Percentiles rank a stretch among this genome's conserved stretches.
These are phyloP conservation scores for Craterocephalus amniculus DNA, from an alignment of 2,797 vertebrate genomes.

Conservation along the genomic window DNA sequence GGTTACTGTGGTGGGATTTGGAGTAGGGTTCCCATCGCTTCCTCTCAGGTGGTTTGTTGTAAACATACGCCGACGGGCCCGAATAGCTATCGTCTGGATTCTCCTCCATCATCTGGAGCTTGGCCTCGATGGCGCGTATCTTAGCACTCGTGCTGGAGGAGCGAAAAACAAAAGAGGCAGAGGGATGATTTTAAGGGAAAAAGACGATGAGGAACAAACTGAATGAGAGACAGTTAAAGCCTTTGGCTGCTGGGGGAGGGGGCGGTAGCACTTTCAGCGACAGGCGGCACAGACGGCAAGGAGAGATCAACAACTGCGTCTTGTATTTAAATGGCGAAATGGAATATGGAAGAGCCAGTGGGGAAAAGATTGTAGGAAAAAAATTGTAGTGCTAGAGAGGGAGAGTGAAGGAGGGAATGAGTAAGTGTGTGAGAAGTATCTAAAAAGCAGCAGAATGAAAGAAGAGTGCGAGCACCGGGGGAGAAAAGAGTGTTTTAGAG, in stretches of 20 bases:
- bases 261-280: conserved; percentile 27
- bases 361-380: conserved; percentile 14
- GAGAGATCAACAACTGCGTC: conserved; percentile 21
- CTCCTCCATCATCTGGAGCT: conserved; percentile 99
- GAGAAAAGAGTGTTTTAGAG: conserved; percentile 25
- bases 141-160: conserved; percentile 90
- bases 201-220: conserved; percentile 2
- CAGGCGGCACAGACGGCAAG: conserved; percentile 10
- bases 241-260: conserved; percentile 20
- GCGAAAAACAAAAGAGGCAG: not conserved
- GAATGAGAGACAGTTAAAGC: conserved; percentile 41
- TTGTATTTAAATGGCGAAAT: conserved; percentile 37
- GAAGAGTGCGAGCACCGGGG: conserved; percentile 15
- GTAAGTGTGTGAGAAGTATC: conserved; percentile 6
- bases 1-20: conserved; percentile 79
- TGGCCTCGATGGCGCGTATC: conserved; percentile 97
- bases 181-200: conserved; percentile 14
- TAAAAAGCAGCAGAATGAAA: conserved; percentile 7
- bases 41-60: conserved; percentile 95
- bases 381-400: conserved; percentile 42
- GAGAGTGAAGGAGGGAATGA: conserved; percentile 26
- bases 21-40: conserved; percentile 94
- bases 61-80: conserved; percentile 90
- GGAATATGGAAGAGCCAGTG: conserved; percentile 31
- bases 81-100: conserved; percentile 92